Evolutionary conservation across 2,113 vertebrate genomes (phyloP), one percentile per base, ranked within the genome.

Genomic region (Macquaria australasica): DNA sequence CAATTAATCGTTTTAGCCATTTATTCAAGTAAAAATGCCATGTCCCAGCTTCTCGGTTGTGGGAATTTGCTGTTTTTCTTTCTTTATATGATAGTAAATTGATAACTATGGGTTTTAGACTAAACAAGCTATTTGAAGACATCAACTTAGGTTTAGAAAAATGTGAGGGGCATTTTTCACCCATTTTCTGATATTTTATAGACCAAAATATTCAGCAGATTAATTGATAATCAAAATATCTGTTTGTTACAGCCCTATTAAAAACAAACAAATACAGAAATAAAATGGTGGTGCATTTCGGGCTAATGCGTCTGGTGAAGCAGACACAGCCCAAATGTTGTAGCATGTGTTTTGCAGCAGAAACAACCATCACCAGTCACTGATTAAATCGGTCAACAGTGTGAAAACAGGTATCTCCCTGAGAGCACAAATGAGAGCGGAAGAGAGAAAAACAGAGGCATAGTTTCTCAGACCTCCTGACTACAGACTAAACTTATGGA

Each of bases 401-500:
- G 73, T 72, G 25, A 78, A 77, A 67, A 34, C 56, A 18, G 1
- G 21, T 53, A 3, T 78, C 16, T 34, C 8, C 60, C 59, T 34
- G 25, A 69, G 31, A 63, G 48, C 34, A 43, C 50, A 45, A 69
- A 75, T 15, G 8, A 72, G 31, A 66, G 37, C 28, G 41, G 6
- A 41, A 50, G 20, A 67, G 31, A 79, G 67, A 53, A 75, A 60
- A 74, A 48, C 2, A 55, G 31, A 74, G 51, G 18, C 73, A 23
- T 16, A 69, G 69, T 77, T 77, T 66, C 45, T 62, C 37, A 74
- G 69, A 81, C 73, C 69, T 62, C 73, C 63, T 43, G 48, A 78
- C 73, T 55, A 41, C 62, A 76, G 39, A 74, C 70, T 84, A 50
- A 91, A 91, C 66, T 87, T 83, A 81, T 60, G 86, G 86, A 82